Conservation (phyloP, 2,888 invertebrate genomes). For the Monopis laevigella region DNA sequence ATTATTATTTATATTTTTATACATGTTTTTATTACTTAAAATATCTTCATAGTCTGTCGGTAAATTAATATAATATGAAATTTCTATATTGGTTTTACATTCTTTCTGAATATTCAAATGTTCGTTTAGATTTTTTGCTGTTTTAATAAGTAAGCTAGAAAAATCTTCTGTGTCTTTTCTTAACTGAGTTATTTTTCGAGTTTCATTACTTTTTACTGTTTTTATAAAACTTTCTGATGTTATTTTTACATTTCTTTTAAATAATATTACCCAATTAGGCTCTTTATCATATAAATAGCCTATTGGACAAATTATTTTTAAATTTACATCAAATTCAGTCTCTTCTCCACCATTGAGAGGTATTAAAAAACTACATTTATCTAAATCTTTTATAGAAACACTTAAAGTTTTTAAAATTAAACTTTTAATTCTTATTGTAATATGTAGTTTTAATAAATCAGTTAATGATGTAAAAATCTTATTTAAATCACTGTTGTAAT, state of each 20-base stretch:
- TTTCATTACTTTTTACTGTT: slow-evolving; percentile 21
- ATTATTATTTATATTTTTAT: slow-evolving; percentile 22
- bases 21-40: slow-evolving; percentile 24
- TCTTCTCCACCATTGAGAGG: slow-evolving; percentile 23
- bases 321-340: slow-evolving; percentile 26
- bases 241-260: slow-evolving; percentile 29
- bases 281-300: slow-evolving; percentile 33
- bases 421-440: slow-evolving; percentile 28
- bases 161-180: slow-evolving; percentile 26
- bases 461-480: slow-evolving; percentile 30
- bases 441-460: slow-evolving; percentile 32
- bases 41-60: slow-evolving; percentile 30
- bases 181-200: slow-evolving; percentile 17
- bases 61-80: slow-evolving; percentile 35
- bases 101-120: slow-evolving; percentile 29
- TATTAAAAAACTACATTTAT: slow-evolving; percentile 30
- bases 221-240: slow-evolving; percentile 40
- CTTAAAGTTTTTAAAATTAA: slow-evolving; percentile 35
- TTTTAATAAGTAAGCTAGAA: slow-evolving; percentile 29
- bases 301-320: slow-evolving; percentile 36
- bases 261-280: slow-evolving; percentile 35
- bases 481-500: slow-evolving; percentile 27
- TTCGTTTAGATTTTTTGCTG: slow-evolving; percentile 25
- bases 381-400: slow-evolving; percentile 31
- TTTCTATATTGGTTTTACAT: slow-evolving; percentile 19